Base-by-base conservation (phyloP, 2,113 vertebrate genomes). In the Brevimyrus niger region DNA sequence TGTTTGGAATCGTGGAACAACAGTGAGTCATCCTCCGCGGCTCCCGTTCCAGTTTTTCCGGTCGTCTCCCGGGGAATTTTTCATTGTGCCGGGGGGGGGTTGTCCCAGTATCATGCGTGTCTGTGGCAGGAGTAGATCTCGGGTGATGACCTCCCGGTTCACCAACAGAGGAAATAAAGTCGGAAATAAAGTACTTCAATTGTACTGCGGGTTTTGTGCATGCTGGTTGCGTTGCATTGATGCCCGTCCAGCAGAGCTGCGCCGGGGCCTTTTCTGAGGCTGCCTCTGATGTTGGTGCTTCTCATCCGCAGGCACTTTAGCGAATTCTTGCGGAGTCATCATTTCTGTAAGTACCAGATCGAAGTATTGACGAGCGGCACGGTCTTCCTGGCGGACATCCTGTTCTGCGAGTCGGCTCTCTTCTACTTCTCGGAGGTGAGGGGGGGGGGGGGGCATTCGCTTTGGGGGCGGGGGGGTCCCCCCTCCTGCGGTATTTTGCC, bases 281-380 rank as follows among this genome's bases (percentile, higher is more conserved):
- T 17, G n/a, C 35, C 35, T 2, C 31, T 61, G 50, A 61, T 46
- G 6, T 46, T n/a, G 46, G 55, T 46, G 31, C 53, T 23, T 6
- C 11, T 87, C 35, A 46, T 73, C 0, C 92, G 88, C 95, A 99
- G 98, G 97, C 97, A 99, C 97, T 99, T 99, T 97, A 97, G 91
- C 82, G 98, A 99, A 91, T 99, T 99, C 95, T 92, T 99, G 93
- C 94, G 98, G 90, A 99, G 98, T 95, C 98, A 99, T 91, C 97
- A 99, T 95, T 99, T 99, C 96, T 99, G 98, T 96, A 99, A 99
- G 97, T 99, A 99, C 92, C 98, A 99, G 96, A 99, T 99, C 44
- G 98, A 99, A 96, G 98, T 99, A 96, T 97, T 99, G 96, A 99
- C 98, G 76, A 99, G 98, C 19, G 98, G 98, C 92, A 97, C 97